Conservation (phyloP, 1,140 invertebrate species). For the Mycetomoellerius zeteki region DNA sequence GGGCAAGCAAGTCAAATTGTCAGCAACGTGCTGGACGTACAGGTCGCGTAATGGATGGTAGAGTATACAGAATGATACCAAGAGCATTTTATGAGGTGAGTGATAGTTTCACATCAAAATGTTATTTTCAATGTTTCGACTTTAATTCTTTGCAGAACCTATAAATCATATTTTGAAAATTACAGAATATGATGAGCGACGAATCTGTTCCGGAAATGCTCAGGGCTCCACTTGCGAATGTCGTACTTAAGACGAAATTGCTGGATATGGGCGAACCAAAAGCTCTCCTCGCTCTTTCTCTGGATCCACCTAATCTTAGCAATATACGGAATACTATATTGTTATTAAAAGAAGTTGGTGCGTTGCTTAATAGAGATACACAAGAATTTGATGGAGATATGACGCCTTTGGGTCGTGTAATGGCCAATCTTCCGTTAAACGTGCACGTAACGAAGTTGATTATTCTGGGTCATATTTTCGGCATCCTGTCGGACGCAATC, state of each 20-base stretch:
- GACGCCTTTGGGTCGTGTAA: slow-evolving; percentile 94
- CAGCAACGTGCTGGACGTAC: slow-evolving; percentile 96
- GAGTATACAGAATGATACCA: slow-evolving; percentile 95
- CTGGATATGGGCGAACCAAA: slow-evolving; percentile 95
- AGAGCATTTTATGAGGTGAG: slow-evolving; percentile 91
- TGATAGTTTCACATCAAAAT: slow-evolving; percentile 38
- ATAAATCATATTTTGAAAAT: slow-evolving; percentile 35
- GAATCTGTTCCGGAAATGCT: slow-evolving; percentile 92
- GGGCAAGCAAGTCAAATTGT: slow-evolving; percentile 97
- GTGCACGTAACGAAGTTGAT: slow-evolving; percentile 94
- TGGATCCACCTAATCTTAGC: slow-evolving; percentile 95
- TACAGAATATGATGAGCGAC: slow-evolving; percentile 81
- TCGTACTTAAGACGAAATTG: slow-evolving; percentile 94
- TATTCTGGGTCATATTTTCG: slow-evolving; percentile 95
- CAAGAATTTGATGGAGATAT: slow-evolving; percentile 94
- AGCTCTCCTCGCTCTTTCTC: slow-evolving; percentile 93
- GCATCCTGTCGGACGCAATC: slow-evolving; percentile 93
- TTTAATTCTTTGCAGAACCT: background rate
- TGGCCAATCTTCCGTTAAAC: slow-evolving; percentile 94
- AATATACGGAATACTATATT: slow-evolving; percentile 94
- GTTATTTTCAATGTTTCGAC: background rate
- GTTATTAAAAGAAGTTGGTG: slow-evolving; percentile 94
- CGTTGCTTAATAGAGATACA: slow-evolving; percentile 89
- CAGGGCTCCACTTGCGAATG: slow-evolving; percentile 93
- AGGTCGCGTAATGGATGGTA: slow-evolving; percentile 94